Percentiles rank a stretch among this genome's conserved stretches.
phyloP scores from a whole-genome alignment of 2,113 vertebrate species.

The Neogale vison region DNA sequence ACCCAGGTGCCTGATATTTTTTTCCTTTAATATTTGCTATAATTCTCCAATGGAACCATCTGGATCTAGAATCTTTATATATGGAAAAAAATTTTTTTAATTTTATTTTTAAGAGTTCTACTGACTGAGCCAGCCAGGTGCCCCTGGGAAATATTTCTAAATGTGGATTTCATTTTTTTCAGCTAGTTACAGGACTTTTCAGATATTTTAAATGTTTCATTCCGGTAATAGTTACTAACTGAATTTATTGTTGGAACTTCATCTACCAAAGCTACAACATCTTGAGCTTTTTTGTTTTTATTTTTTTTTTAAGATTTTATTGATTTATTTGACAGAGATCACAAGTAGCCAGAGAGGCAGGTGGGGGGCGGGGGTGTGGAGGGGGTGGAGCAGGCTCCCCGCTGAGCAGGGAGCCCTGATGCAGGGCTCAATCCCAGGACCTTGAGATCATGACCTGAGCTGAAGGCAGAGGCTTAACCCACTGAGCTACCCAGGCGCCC shows the following conservation, averaged over 20 bases:
- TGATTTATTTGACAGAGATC: no score
- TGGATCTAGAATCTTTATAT: neutral
- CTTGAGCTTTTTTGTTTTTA: no score
- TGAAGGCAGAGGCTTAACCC: no score
- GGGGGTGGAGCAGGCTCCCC: no score
- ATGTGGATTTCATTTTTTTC: constrained; percentile 38
- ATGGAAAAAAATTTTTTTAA: neutral
- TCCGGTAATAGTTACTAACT: neutral
- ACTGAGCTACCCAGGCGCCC: no score
- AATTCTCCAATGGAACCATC: neutral
- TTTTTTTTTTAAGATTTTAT: no score
- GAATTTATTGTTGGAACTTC: constrained; percentile 5
- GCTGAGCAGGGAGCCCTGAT: no score
- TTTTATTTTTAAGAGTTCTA: neutral
- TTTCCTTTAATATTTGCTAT: neutral
- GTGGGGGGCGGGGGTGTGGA: no score
- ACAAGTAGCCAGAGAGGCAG: no score
- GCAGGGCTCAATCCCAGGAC: no score
- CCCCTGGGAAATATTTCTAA: neutral
- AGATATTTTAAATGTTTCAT: constrained; percentile 24
- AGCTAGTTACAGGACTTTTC: neutral
- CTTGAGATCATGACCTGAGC: no score
- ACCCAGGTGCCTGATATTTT: neutral
- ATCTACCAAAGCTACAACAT: neutral
- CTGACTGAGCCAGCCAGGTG: neutral